Base-by-base conservation (phyloP, 2,797 vertebrate genomes). In the Morus bassanus region DNA sequence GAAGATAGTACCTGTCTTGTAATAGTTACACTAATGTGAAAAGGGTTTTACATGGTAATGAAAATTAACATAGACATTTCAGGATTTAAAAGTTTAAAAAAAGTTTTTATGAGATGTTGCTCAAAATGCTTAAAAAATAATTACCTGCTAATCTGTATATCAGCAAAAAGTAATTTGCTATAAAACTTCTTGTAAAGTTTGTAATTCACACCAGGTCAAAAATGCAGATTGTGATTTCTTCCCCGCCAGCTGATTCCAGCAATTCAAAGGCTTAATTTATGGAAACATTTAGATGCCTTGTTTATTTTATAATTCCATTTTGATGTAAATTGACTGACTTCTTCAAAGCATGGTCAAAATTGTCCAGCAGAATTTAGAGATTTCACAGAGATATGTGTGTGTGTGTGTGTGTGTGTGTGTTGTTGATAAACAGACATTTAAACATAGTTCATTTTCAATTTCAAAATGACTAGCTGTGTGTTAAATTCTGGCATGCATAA, bases 251-350 rank as follows among this genome's bases (percentile, higher is more conserved):
- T 89, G 48, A 85, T 91, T 76, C 43, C 27, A 88, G 7, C n/a
- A 69, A 89, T 72, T 89, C 60, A 67, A 50, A 82, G 17, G 19
- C 60, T 93, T 85, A 75, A 72, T 81, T 88, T 85, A 91, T 15
- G 35, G 41, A 78, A 89, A 48, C 5, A 53, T 73, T 77, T 77
- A 59, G 39, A 54, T 75, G 12, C 19, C 39, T 81, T 92, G 18
- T 31, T 92, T 91, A 63, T 88, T 91, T 83, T 64, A 22, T 81
- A 51, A 64, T 9, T 93, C 25, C 18, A 6, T 80, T 91, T 84
- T 80, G 33, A 77, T 63, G 21, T 75, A 85, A 90, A 64, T 93
- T 65, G 35, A 64, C 53, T 43, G 24, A 61, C 31, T 70, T 8
- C 28, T 85, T 92, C 50, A 83, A 76, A 83, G 7, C 11, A 50